Evolutionary conservation across 37 sponge, comb jelly and placozoan species (phyloP), one percentile per base, ranked within the genome.

Genomic region (Dysidea cf. avara): DNA sequence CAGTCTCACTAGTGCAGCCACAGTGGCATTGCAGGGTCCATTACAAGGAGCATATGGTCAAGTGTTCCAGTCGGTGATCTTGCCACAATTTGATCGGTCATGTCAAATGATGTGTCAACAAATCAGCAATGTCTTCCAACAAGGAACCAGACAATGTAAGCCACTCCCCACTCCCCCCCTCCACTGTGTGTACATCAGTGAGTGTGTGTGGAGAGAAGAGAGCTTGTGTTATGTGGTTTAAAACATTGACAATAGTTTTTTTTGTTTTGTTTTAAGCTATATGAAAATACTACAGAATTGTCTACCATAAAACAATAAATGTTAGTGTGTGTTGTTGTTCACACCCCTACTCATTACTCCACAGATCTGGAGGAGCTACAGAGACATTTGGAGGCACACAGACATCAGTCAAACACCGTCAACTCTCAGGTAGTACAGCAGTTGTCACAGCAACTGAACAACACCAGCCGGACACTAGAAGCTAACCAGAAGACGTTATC

Each of bases 101-200:
- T 86, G 87, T 26, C 74, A 80, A 55, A 77, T 69, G 29, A 94
- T 94, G 95, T 83, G 78, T 37, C 39, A 63, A 37, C 95, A 94
- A 63, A 36, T 90, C 22, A 87, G 90, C 59, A 78, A 87, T 53
- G 64, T 79, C 12, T 87, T 92, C 56, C 53, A 63, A 33, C 64
- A 29, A 39, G 93, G 93, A 46, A 92, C 85, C 22, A 4, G 63
- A 11, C 73, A 87, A 49, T 92, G 93, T 92, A 43, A 81, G 93
- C 43, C 2, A 24, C 11, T 21, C 30, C n/a, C n/a, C n/a, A n/a
- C n/a, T 7, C 4, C 6, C 2, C 56, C 7, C 56, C 56, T 2
- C 7, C 24, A 28, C 28, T 56, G 58, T 56, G 58, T 64, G 66
- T 64, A 29, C 33, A 22, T 64, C 30, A 35, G 66, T 64, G 37